Base-by-base conservation (phyloP, 2,888 invertebrate species). In the Lithophane ornitopus region DNA sequence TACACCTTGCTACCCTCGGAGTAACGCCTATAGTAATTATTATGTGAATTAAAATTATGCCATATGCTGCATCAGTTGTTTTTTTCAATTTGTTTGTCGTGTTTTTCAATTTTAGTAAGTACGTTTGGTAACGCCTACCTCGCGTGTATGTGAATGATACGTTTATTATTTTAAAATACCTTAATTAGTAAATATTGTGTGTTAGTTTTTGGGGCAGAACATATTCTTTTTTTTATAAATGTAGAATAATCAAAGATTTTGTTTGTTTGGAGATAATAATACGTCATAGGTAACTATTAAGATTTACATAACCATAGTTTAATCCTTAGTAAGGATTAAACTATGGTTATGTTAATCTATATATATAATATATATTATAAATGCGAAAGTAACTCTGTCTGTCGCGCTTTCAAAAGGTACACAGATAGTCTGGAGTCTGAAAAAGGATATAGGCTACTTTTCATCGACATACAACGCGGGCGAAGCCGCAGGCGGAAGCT, bases 21-120 rank as follows among this genome's bases (percentile, higher is more conserved):
- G 86, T 90, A 92, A 89, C 88, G 88, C 88, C 81, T 88, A 73
- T 84, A 83, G 84, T 90, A 82, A 84, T 90, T 91, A 92, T 93
- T 91, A 86, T 80, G 69, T 74, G 73, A 81, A 80, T 80, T 75
- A 84, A 79, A 80, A 85, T 61, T 84, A 79, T 78, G 81, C 90
- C 90, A 87, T 86, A 91, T 91, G 89, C 86, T 87, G 70, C 44
- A n/a, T 9, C 63, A 54, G 63, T 75, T 61, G 39, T 46, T 52
- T 62, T 66, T 81, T 84, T 83, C 73, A 80, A 80, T 84, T 81
- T 65, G 52, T 26, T 6, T 2, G 54, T 59, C 34, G 77, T 41
- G 39, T 83, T 73, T 83, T 82, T 81, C 63, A 77, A 81, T 81
- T 83, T 77, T 49, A 39, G 7, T 74, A 70, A 81, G 58, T 69